A percentile compares a stretch with the other conserved stretches of the same genome.
Evolutionary conservation across 2,113 vertebrate species (phyloP).

Genomic region (Carassius gibelio): DNA sequence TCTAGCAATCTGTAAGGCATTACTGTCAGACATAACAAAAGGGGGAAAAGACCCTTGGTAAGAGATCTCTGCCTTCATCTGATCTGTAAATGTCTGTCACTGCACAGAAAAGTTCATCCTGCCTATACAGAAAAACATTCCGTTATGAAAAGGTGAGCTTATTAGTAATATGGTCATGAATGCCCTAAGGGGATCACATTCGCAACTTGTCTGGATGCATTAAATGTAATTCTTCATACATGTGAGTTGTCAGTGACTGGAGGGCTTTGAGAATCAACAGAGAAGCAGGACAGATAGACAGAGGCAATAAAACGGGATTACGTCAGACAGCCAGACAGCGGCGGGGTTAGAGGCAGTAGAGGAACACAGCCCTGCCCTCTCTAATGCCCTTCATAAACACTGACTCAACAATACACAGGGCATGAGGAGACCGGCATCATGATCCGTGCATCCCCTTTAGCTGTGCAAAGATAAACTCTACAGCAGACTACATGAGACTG

Average conservation of each 20-base stretch:
- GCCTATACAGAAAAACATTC: background rate
- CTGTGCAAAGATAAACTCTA: background rate
- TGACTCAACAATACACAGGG: slow-evolving; percentile 55
- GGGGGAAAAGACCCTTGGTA: background rate
- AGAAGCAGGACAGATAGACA: slow-evolving; percentile 22
- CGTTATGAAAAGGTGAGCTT: slow-evolving; percentile 67
- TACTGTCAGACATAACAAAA: background rate
- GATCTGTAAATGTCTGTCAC: background rate
- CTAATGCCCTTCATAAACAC: slow-evolving; percentile 65
- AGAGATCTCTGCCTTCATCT: background rate
- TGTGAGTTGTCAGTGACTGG: background rate
- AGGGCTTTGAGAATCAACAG: background rate
- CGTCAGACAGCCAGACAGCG: slow-evolving; percentile 60
- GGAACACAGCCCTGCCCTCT: slow-evolving; percentile 55
- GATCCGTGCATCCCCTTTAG: background rate
- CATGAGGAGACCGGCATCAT: slow-evolving; percentile 31
- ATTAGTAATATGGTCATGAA: slow-evolving; percentile 61
- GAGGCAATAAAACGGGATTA: slow-evolving; percentile 58
- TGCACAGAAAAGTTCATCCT: background rate
- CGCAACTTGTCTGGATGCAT: slow-evolving; percentile 61
- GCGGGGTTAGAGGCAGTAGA: slow-evolving; percentile 62
- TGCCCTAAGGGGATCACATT: slow-evolving; percentile 60
- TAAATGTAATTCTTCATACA: background rate
- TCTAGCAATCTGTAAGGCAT: background rate
- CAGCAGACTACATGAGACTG: background rate